phyloP scores from a whole-genome alignment of 2,888 invertebrate genomes.

The Cepaea hortensis region DNA sequence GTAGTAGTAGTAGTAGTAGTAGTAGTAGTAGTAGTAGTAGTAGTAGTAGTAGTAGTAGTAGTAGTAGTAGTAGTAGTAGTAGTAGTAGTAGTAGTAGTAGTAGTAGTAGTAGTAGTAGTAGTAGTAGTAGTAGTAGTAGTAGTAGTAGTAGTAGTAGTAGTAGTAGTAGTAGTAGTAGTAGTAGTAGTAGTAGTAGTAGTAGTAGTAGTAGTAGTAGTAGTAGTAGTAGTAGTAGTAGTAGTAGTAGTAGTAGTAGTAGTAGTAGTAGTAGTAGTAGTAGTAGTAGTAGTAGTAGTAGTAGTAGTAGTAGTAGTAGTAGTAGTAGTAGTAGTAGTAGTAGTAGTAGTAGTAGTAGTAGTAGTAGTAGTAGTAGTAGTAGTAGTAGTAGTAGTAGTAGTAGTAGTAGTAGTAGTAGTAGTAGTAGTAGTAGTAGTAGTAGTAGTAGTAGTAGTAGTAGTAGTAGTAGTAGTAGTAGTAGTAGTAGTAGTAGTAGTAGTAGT shows the following conservation, averaged over 20 bases:
- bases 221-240: slow-evolving; percentile 36
- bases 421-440: slow-evolving; percentile 38
- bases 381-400: slow-evolving; percentile 35
- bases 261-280: slow-evolving; percentile 37
- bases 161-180: slow-evolving; percentile 38
- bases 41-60: slow-evolving; percentile 38
- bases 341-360: slow-evolving; percentile 36
- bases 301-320: slow-evolving; percentile 33
- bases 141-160: slow-evolving; percentile 38
- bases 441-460: slow-evolving; percentile 39
- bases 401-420: slow-evolving; percentile 39
- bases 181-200: slow-evolving; percentile 39
- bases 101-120: slow-evolving; percentile 38
- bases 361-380: slow-evolving; percentile 39
- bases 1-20: slow-evolving; percentile 35
- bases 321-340: slow-evolving; percentile 40
- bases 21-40: slow-evolving; percentile 38
- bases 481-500: slow-evolving; percentile 38
- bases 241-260: slow-evolving; percentile 39
- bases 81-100: slow-evolving; percentile 36
- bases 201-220: slow-evolving; percentile 38
- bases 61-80: slow-evolving; percentile 40
- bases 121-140: slow-evolving; percentile 38
- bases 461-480: slow-evolving; percentile 35
- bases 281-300: slow-evolving; percentile 39